Conservation (phyloP, 2,113 vertebrate species). For the Coreoperca whiteheadi region DNA sequence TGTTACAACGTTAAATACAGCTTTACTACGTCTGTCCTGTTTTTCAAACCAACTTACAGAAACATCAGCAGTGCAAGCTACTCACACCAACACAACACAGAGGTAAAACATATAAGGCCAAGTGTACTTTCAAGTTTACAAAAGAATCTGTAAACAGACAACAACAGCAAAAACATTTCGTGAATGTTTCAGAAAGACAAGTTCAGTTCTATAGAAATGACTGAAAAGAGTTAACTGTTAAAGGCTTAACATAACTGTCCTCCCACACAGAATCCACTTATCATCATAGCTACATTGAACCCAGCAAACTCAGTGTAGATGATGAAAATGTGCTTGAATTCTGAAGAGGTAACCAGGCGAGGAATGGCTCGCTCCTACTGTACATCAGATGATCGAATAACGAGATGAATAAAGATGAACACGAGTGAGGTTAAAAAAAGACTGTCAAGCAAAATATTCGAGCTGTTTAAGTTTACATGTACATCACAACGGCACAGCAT, state of each 20-base stretch:
- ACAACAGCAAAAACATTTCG: constrained; percentile 75
- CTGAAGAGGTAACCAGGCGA: background rate
- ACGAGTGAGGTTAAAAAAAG: background rate
- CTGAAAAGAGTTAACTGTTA: constrained; percentile 1
- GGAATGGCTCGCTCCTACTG: constrained; percentile 2
- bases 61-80: constrained; percentile 13
- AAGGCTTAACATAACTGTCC: background rate
- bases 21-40: background rate
- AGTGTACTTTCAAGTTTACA: constrained; percentile 39
- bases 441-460: background rate
- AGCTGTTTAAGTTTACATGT: background rate
- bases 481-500: background rate
- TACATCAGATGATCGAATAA: background rate
- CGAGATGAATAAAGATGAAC: background rate
- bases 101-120: constrained; percentile 62
- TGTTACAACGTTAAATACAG: background rate
- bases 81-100: constrained; percentile 35
- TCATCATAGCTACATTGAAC: background rate
- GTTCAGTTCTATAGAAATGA: background rate
- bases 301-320: background rate
- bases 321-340: constrained; percentile 5
- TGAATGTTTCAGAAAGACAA: constrained; percentile 7
- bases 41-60: background rate
- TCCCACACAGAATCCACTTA: background rate
- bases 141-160: constrained; percentile 66